Evolutionary conservation across 2,797 vertebrate genomes (phyloP).

Genomic region (Danio tinwini): DNA sequence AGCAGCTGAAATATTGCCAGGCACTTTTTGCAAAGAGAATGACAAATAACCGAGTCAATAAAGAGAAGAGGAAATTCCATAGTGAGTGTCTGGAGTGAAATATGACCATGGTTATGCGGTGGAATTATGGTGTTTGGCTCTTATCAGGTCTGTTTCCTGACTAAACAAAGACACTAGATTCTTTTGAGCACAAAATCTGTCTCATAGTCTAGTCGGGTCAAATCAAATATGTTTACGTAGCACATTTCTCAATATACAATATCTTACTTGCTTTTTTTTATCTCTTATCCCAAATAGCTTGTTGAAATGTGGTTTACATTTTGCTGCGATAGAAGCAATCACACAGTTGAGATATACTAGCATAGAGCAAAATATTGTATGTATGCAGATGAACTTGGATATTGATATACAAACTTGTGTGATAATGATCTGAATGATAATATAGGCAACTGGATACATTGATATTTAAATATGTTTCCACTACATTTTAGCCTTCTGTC

Average conservation of each 20-base stretch:
- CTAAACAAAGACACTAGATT: slow-evolving; percentile 33
- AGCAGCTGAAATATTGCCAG: slow-evolving; percentile 44
- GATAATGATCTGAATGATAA: too few species aligned
- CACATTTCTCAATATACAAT: background rate
- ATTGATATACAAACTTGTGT: too few species aligned
- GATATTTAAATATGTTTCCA: too few species aligned
- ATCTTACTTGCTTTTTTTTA: too few species aligned
- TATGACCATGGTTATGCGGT: slow-evolving; percentile 32
- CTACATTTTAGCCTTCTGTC: too few species aligned
- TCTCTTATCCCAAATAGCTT: too few species aligned
- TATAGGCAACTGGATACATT: too few species aligned
- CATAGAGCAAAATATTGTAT: too few species aligned
- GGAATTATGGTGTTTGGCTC: slow-evolving; percentile 43
- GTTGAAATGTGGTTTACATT: too few species aligned
- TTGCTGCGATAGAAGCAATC: too few species aligned
- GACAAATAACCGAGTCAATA: slow-evolving; percentile 56
- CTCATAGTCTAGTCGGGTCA: slow-evolving; percentile 28
- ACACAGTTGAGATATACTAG: too few species aligned
- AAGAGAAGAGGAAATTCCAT: slow-evolving; percentile 53
- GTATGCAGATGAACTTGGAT: too few species aligned
- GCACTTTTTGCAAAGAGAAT: slow-evolving; percentile 31
- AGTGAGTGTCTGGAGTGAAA: slow-evolving; percentile 54
- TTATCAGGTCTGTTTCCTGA: slow-evolving; percentile 21
- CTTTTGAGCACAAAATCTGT: slow-evolving; percentile 34
- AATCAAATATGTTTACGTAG: background rate